Evolutionary conservation across 2,797 vertebrate species (phyloP).

Genomic region (Sparus aurata): DNA sequence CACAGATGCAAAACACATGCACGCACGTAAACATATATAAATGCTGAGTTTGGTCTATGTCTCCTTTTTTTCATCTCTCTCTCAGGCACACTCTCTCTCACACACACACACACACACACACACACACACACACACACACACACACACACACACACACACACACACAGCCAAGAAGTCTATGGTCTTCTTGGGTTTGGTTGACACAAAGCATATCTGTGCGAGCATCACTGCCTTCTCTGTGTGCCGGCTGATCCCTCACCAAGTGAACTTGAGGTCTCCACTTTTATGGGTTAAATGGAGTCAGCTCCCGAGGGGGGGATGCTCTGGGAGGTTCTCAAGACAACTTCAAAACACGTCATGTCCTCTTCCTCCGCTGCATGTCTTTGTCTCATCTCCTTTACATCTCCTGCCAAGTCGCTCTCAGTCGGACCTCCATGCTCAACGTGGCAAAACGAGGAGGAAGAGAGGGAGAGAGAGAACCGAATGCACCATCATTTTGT

Average conservation of each 20-base stretch:
- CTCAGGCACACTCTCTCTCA: neutral
- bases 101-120: conserved; percentile 5
- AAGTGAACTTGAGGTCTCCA: conserved; percentile 57
- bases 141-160: neutral
- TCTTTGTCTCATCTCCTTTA: conserved; percentile 69
- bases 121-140: neutral
- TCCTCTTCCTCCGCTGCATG: conserved; percentile 34
- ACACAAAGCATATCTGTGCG: conserved; percentile 57
- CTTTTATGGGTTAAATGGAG: conserved; percentile 67
- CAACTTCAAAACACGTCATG: conserved; percentile 60
- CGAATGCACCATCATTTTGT: conserved; percentile 42
- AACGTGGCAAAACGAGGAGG: conserved; percentile 40
- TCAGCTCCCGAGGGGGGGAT: conserved; percentile 40
- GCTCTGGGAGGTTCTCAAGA: conserved; percentile 61
- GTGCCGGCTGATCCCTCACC: conserved; percentile 55
- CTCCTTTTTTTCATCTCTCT: conserved; percentile 1
- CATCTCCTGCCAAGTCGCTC: conserved; percentile 68
- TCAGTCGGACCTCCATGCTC: conserved; percentile 52
- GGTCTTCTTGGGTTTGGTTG: conserved; percentile 31
- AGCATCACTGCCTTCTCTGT: conserved; percentile 55
- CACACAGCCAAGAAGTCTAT: conserved; percentile 10
- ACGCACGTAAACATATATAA: conserved; percentile 42
- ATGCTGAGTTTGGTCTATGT: conserved; percentile 38
- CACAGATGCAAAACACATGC: conserved; percentile 57
- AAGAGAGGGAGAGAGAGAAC: conserved; percentile 11